phyloP scores from a whole-genome alignment of 2,113 vertebrate genomes.

The Haliaeetus leucogaster region DNA sequence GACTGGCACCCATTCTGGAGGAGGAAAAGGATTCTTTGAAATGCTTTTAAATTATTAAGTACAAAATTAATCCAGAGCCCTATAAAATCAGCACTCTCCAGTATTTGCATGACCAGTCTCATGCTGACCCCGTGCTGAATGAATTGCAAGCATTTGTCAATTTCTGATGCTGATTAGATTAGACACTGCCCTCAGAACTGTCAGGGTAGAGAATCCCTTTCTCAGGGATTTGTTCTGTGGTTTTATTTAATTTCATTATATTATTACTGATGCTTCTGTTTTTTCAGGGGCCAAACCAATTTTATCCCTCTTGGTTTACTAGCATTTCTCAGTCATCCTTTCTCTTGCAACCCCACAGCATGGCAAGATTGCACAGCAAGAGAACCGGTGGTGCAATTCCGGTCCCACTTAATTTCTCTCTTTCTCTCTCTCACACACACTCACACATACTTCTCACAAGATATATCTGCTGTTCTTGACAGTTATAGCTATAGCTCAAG shows the following conservation, averaged over 20 bases:
- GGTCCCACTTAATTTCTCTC: neutral
- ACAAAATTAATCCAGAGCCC: neutral
- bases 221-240: slow-evolving; percentile 8
- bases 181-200: slow-evolving; percentile 2
- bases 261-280: neutral
- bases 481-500: slow-evolving; percentile 42
- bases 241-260: slow-evolving; percentile 30
- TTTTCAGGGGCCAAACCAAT: neutral
- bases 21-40: neutral
- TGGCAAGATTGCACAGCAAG: neutral
- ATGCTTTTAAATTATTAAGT: neutral
- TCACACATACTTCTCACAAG: slow-evolving; percentile 17
- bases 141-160: neutral
- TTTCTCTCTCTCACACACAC: neutral
- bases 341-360: neutral
- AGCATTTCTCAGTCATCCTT: slow-evolving; percentile 6
- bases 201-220: neutral
- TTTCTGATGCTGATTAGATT: slow-evolving; percentile 38
- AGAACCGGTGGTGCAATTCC: neutral
- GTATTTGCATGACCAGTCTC: neutral
- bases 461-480: slow-evolving; percentile 40
- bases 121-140: neutral
- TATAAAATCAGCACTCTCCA: slow-evolving; percentile 10
- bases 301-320: neutral
- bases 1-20: neutral